phyloP scores from a whole-genome alignment of 2,888 invertebrate species.

The Boloria euphrosyne region DNA sequence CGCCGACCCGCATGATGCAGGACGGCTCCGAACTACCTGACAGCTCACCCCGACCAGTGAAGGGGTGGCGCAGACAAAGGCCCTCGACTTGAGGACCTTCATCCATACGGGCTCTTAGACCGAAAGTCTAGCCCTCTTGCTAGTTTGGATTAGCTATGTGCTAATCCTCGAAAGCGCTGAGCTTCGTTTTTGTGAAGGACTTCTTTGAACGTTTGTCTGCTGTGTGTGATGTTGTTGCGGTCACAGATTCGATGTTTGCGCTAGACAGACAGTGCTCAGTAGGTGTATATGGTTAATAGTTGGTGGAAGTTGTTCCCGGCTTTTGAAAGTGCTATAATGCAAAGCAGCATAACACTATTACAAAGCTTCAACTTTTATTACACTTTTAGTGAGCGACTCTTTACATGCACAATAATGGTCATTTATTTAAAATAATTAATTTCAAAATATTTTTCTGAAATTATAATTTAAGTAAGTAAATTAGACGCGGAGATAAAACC shows the following conservation, averaged over 20 bases:
- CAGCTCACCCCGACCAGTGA: conserved; percentile 36
- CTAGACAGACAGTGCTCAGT: not conserved
- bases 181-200: conserved; percentile 3
- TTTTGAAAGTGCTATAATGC: too few species aligned
- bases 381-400: too few species aligned
- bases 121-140: conserved; percentile 28
- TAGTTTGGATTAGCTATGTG: conserved; percentile 27
- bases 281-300: too few species aligned
- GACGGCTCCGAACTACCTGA: conserved; percentile 23
- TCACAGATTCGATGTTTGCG: not conserved
- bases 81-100: conserved; percentile 31
- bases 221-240: not conserved
- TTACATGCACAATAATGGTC: too few species aligned
- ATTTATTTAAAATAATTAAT: too few species aligned
- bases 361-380: too few species aligned
- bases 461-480: not conserved
- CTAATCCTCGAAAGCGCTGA: conserved; percentile 16
- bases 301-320: too few species aligned
- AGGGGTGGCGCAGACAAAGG: conserved; percentile 36
- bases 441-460: too few species aligned
- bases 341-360: too few species aligned
- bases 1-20: conserved; percentile 27
- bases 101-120: conserved; percentile 36
- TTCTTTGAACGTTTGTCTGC: conserved; percentile 2
- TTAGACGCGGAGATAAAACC: not conserved